Evolutionary conservation across 2,888 invertebrate genomes (phyloP).

Genomic region (Lomographa bimaculata): DNA sequence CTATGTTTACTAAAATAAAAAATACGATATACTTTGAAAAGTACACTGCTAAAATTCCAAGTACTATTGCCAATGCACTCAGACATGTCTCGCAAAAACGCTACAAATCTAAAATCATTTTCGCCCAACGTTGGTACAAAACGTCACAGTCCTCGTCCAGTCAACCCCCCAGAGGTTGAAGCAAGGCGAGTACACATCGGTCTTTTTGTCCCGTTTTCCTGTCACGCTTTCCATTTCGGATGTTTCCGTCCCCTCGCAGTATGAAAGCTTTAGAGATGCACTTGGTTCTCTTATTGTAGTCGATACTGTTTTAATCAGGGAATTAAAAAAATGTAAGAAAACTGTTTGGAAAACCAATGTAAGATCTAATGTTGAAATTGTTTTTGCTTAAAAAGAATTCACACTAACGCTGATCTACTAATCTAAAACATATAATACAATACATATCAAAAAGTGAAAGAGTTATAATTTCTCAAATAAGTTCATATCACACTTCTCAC

Average conservation of each 20-base stretch:
- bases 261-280: conserved; percentile 23
- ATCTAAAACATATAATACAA: too few relatives aligned
- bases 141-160: conserved; percentile 35
- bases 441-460: too few relatives aligned
- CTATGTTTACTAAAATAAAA: too few relatives aligned
- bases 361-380: too few relatives aligned
- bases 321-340: too few relatives aligned
- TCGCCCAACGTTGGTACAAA: conserved; percentile 32
- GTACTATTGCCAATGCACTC: conserved; percentile 27
- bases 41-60: conserved; percentile 16
- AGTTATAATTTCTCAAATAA: too few relatives aligned
- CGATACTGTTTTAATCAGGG: too few relatives aligned
- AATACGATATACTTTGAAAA: too few relatives aligned
- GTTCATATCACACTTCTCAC: too few relatives aligned
- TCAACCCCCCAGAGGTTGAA: conserved; percentile 51
- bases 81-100: conserved; percentile 22
- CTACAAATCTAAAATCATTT: conserved; percentile 29
- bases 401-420: too few relatives aligned
- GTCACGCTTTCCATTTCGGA: conserved; percentile 67
- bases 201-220: conserved; percentile 70
- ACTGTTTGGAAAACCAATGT: too few relatives aligned
- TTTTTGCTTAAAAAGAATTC: too few relatives aligned
- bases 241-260: conserved; percentile 47
- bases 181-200: conserved; percentile 54
- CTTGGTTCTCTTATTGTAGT: conserved; percentile 9